These are phyloP conservation scores for Pogonognathellus flavescens DNA, from an alignment of 1,140 invertebrate species.

Conservation along the genomic window DNA sequence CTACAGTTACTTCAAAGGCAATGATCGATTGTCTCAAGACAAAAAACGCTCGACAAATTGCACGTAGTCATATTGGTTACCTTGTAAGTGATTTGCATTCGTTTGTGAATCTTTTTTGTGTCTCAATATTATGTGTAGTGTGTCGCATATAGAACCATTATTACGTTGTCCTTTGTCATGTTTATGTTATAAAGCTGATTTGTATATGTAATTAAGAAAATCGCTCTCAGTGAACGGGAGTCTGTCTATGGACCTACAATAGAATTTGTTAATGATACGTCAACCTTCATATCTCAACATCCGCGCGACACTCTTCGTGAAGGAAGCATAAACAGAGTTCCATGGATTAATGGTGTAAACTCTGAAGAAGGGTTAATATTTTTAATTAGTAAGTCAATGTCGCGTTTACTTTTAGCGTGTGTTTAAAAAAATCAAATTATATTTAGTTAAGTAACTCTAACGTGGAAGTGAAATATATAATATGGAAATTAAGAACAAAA, in stretches of 20 bases:
- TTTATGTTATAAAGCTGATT: background rate
- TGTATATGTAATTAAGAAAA: background rate
- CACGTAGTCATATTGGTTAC: slow-evolving; percentile 58
- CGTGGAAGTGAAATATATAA: no score
- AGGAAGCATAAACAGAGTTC: slow-evolving; percentile 46
- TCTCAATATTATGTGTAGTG: no score
- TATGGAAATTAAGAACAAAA: no score
- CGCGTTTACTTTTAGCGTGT: no score
- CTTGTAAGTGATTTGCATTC: slow-evolving; percentile 44
- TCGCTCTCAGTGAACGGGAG: slow-evolving; percentile 12
- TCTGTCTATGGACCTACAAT: slow-evolving; percentile 52
- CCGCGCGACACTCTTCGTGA: slow-evolving; percentile 44
- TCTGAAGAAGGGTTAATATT: slow-evolving; percentile 61
- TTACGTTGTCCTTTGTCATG: no score
- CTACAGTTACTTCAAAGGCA: slow-evolving; percentile 21
- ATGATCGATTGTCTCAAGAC: slow-evolving; percentile 62
- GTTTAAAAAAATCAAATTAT: no score
- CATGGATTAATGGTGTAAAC: slow-evolving; percentile 58
- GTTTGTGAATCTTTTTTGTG: background rate
- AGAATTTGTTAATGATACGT: slow-evolving; percentile 56
- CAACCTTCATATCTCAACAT: slow-evolving; percentile 51
- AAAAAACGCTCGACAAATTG: slow-evolving; percentile 48
- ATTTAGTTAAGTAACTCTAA: no score
- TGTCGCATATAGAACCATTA: no score
- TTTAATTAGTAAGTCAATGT: slow-evolving; percentile 56